These are phyloP conservation scores for Beris chalybata DNA, from an alignment of 2,888 invertebrate genomes.

Conservation along the genomic window DNA sequence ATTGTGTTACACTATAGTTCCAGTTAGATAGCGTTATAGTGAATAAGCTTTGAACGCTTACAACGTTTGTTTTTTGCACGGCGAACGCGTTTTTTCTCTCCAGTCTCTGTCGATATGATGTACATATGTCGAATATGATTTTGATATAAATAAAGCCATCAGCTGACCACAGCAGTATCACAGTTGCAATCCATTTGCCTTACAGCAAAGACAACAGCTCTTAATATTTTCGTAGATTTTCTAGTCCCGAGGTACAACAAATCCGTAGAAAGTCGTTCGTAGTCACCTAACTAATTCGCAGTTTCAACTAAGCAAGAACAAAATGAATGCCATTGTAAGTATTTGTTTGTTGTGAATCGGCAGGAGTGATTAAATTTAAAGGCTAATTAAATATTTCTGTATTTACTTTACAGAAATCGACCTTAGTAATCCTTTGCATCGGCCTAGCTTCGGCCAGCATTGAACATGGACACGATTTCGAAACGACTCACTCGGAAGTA, in stretches of 20 bases:
- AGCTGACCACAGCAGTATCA: slow-evolving; percentile 28
- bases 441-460: slow-evolving; percentile 43
- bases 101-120: slow-evolving; percentile 12
- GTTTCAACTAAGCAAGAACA: slow-evolving; percentile 36
- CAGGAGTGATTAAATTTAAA: background rate
- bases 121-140: slow-evolving; percentile 17
- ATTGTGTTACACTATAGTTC: slow-evolving; percentile 1
- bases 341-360: background rate
- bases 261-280: slow-evolving; percentile 21
- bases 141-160: slow-evolving; percentile 37
- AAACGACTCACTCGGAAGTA: slow-evolving; percentile 67
- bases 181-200: slow-evolving; percentile 23
- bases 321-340: slow-evolving; percentile 39
- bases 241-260: background rate
- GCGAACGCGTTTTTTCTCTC: background rate
- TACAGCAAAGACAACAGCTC: slow-evolving; percentile 8
- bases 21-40: background rate
- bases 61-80: slow-evolving; percentile 5
- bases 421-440: slow-evolving; percentile 30
- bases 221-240: background rate
- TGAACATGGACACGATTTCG: slow-evolving; percentile 61
- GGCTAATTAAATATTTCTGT: slow-evolving; percentile 10
- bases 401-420: slow-evolving; percentile 33
- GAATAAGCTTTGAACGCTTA: slow-evolving; percentile 15
- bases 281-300: slow-evolving; percentile 8